These are phyloP conservation scores for Propithecus deckenii DNA, from an alignment of 2,797 vertebrate genomes.

Conservation along the genomic window DNA sequence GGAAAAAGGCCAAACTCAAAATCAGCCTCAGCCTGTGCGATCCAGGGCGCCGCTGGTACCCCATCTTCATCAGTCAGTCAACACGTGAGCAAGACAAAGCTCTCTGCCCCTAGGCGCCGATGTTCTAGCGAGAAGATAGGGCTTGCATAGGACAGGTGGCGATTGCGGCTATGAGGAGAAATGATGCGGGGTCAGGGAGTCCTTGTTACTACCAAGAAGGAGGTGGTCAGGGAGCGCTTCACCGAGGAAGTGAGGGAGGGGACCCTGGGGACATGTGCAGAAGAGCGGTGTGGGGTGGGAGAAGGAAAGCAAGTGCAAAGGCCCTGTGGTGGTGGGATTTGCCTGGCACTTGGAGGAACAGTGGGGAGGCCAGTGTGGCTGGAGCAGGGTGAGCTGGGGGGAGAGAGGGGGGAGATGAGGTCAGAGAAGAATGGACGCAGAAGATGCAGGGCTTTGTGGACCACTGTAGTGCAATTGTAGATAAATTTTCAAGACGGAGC, in stretches of 20 bases:
- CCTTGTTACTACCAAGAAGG: not conserved
- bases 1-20: not conserved
- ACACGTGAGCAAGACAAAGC: not conserved
- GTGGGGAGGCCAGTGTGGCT: not conserved
- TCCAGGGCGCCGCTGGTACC: not conserved
- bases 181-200: not conserved
- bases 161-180: not conserved
- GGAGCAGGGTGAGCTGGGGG: not conserved
- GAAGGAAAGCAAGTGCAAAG: not conserved
- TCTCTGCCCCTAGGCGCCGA: not conserved
- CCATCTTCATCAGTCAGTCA: not conserved
- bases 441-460: not conserved
- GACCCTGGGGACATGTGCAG: accelerated
- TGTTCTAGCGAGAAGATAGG: not conserved
- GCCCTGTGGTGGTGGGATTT: not conserved
- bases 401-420: not conserved
- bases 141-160: not conserved
- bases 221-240: not conserved
- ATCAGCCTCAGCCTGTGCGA: not conserved
- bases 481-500: not conserved
- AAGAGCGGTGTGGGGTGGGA: not conserved
- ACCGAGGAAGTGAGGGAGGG: not conserved
- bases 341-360: not conserved
- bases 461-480: not conserved
- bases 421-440: not conserved